Base-by-base conservation (phyloP, 1,140 invertebrate species). In the Andrena cerasifolii region DNA sequence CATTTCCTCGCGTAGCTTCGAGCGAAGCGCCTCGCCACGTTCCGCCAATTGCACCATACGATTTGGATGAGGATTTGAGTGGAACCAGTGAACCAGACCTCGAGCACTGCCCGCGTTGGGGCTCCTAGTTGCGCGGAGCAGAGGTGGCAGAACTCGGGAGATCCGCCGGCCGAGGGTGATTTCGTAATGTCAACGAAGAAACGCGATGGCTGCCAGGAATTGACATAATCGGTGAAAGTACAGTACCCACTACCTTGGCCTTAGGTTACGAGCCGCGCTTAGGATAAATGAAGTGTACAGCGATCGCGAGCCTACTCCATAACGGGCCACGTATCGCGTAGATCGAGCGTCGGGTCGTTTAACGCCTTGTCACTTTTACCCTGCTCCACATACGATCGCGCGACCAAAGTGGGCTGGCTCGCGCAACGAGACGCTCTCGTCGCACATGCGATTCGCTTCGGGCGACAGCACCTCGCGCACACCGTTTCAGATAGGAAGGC, bases 161-260 rank as follows among this genome's bases (percentile, higher is more conserved):
- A 66, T 45, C 31, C 59, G 33, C 33, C 40, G 10, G 47, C 47
- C 26, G 24, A 12, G 26, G 18, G 2, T 7, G 26, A 68, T 77
- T 70, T 81, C 79, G 67, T 77, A 77, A 77, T 61, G 66, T 59
- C 66, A 62, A 70, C 75, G 75, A 81, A 80, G 80, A 81, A 83
- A 62, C 78, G 49, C 14, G 65, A 49, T 43, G 54, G 58, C 59
- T 67, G 62, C 78, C 65, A 84, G 78, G 83, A 45, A 80, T 80
- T 76, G 74, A 84, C 82, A 85, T 84, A 84, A 84, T 85, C 79
- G 84, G 84, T 84, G 84, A 85, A 85, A 85, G 84, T 84, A 84
- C 82, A 53, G 33, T 80, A 76, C 47, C 51, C 65, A 82, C 84
- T 79, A 85, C 84, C 84, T 85, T 85, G 84, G 84, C 84, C 84